A percentile compares a stretch with the other conserved stretches of the same genome.
phyloP scores from a whole-genome alignment of 1,140 invertebrate genomes.

The Drosophila equinoxialis region DNA sequence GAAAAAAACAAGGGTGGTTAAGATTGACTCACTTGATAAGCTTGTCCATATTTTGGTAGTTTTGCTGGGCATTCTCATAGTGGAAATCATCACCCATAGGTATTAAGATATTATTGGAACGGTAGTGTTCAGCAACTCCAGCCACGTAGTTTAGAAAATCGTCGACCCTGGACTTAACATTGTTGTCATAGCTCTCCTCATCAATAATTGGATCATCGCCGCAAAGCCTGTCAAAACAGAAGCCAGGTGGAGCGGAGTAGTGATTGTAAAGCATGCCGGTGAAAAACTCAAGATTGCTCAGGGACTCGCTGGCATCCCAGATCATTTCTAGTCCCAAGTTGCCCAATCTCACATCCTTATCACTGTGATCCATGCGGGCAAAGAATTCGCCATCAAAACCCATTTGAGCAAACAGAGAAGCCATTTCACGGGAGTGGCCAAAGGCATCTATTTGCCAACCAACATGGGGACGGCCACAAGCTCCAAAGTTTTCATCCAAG shows the following conservation, averaged over 20 bases:
- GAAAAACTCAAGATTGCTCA: constrained; percentile 87
- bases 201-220: constrained; percentile 92
- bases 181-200: constrained; percentile 89
- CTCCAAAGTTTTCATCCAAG: constrained; percentile 92
- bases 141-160: constrained; percentile 85
- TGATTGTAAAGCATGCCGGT: constrained; percentile 90
- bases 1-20: background rate
- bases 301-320: constrained; percentile 86
- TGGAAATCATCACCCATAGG: constrained; percentile 98
- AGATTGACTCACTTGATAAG: constrained; percentile 88
- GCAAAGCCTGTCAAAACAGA: constrained; percentile 95
- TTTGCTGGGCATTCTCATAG: constrained; percentile 92
- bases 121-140: constrained; percentile 85
- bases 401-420: constrained; percentile 92
- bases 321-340: constrained; percentile 84
- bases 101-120: constrained; percentile 90
- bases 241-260: constrained; percentile 92
- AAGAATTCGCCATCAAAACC: constrained; percentile 95
- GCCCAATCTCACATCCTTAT: constrained; percentile 87
- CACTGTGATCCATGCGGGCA: constrained; percentile 94
- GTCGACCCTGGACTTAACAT: constrained; percentile 87
- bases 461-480: constrained; percentile 90
- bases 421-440: constrained; percentile 94
- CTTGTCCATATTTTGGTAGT: constrained; percentile 95
- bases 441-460: constrained; percentile 98